Evolutionary conservation across 2,113 vertebrate species (phyloP), one percentile per base, ranked within the genome.

Genomic region (Rhinolophus ferrumequinum): DNA sequence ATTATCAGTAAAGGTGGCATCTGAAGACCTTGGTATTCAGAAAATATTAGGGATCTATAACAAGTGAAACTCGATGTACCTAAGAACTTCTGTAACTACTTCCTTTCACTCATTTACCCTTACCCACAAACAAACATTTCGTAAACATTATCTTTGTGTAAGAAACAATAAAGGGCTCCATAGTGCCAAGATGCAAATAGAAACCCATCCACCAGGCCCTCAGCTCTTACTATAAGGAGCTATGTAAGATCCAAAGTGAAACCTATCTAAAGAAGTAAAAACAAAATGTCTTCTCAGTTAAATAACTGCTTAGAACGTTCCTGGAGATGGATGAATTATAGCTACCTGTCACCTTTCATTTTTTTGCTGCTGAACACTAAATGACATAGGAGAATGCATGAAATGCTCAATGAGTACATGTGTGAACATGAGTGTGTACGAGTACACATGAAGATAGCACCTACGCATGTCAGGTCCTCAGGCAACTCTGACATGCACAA

Each of bases 291-390:
- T 5, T 1, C n/a, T 33, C 66, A 18, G 8, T 72, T 82, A 92
- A 90, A 77, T 85, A 54, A 88, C 19, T 84, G 60, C n/a, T 92
- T 22, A 38, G 6, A 26, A 21, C 66, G 77, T 81, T 88, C 16
- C 60, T 88, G 54, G 87, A 85, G 24, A 47, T 69, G 33, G 33
- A 22, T 58, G 30, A 38, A 82, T 64, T 70, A 90, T 8, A 90
- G n/a, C n/a, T 84, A 58, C 54, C 83, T 89, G 62, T 33, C 50
- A 56, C 28, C 41, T 21, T 60, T 75, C 24, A 56, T 18, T 6
- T 83, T 44, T 97, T 72, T 92, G 30, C 58, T 76, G 19, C 80
- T 77, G 70, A 90, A 67, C 28, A 52, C 62, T 77, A 77, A 75
- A 47, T 92, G 38, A 54, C 66, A 64, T 10, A 38, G 28, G n/a